These are phyloP conservation scores for Asobara japonica DNA, from an alignment of 1,140 invertebrate species.

Conservation along the genomic window DNA sequence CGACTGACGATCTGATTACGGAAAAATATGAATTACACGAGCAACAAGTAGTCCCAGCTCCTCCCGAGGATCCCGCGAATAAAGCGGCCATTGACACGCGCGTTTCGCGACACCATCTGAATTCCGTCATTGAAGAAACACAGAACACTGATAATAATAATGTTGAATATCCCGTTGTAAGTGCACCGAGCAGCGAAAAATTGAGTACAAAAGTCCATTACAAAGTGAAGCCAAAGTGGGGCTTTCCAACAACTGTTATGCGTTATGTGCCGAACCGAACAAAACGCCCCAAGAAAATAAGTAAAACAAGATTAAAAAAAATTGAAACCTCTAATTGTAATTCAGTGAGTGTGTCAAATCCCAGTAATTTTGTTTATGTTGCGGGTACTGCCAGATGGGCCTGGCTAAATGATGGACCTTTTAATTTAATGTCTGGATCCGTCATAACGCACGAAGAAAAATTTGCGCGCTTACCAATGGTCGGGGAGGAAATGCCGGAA, in stretches of 20 bases:
- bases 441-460: constrained; percentile 55
- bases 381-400: constrained; percentile 50
- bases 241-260: constrained; percentile 50
- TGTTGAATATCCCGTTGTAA: neutral
- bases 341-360: constrained; percentile 49
- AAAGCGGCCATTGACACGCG: constrained; percentile 23
- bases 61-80: constrained; percentile 2
- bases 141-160: constrained; percentile 16
- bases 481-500: neutral
- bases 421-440: constrained; percentile 30
- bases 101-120: constrained; percentile 8
- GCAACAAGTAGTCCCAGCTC: neutral
- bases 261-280: constrained; percentile 49
- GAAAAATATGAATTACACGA: no score
- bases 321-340: constrained; percentile 32
- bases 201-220: neutral
- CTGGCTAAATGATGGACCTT: constrained; percentile 12
- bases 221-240: constrained; percentile 43
- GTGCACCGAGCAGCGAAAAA: neutral
- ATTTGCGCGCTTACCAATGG: constrained; percentile 42
- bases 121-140: neutral
- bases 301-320: constrained; percentile 31
- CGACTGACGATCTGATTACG: no score
- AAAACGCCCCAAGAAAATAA: constrained; percentile 30
- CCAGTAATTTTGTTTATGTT: constrained; percentile 60